Evolutionary conservation across 2,888 invertebrate genomes (phyloP).

Genomic region (Orgyia antiqua): DNA sequence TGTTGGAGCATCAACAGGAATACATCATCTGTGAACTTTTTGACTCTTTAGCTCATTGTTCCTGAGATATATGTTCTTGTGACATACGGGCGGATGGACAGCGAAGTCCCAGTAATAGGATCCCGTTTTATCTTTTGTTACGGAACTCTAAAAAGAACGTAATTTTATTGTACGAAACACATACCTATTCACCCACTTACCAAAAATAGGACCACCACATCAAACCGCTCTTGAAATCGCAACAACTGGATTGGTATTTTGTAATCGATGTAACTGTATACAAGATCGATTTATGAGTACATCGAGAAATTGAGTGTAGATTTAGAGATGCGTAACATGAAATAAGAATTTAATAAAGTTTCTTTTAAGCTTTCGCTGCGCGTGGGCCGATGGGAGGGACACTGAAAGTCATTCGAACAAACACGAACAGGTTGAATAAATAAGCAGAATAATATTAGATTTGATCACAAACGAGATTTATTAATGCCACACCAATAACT

Average conservation of each 20-base stretch:
- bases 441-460: constrained; percentile 28
- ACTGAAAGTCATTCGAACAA: constrained; percentile 49
- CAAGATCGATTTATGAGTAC: constrained; percentile 34
- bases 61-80: too few relatives aligned
- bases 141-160: too few relatives aligned
- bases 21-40: too few relatives aligned
- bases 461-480: constrained; percentile 24
- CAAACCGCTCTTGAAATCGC: constrained; percentile 22
- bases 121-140: too few relatives aligned
- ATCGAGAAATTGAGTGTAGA: constrained; percentile 23
- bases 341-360: constrained; percentile 32
- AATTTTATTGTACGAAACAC: too few relatives aligned
- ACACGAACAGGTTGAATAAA: constrained; percentile 65
- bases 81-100: too few relatives aligned
- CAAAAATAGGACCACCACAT: constrained; percentile 21
- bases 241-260: constrained; percentile 39
- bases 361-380: constrained; percentile 37
- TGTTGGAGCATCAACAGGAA: too few relatives aligned
- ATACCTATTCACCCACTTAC: constrained; percentile 21
- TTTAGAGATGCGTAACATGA: constrained; percentile 32
- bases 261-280: constrained; percentile 38
- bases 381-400: constrained; percentile 47
- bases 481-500: constrained; percentile 16
- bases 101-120: too few relatives aligned
- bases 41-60: too few relatives aligned